Evolutionary conservation across 2,888 invertebrate genomes (phyloP), one percentile per base, ranked within the genome.

Genomic region (Melanargia galathea): DNA sequence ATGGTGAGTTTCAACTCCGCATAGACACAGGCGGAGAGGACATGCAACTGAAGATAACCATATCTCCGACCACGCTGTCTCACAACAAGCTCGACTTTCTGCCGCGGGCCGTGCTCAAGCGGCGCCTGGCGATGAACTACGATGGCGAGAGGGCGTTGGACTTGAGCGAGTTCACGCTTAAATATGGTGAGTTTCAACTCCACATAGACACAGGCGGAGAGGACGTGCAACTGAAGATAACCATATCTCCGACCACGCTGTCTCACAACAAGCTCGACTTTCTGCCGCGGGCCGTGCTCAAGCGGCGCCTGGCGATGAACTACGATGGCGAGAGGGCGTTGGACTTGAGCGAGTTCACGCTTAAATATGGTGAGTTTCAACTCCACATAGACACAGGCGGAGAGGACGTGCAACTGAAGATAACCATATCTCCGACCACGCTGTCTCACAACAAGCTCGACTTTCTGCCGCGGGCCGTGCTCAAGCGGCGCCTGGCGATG

Each of bases 331-430:
- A 79, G 0, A 69, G 60, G 0, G 76, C 74, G 8, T 56, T 88
- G 40, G 72, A 84, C 68, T 66, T 91, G 52, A 80, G 69, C 5
- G 73, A 71, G 0, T 91, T 91, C 51, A 86, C 87, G 20, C 45
- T 78, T 45, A 76, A 82, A 58, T 70, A 73, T 24, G 90, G 90
- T 88, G 45, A 69, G 78, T 73, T 57, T 35, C n/a, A 13, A n/a
- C n/a, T n/a, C n/a, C n/a, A n/a, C n/a, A n/a, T n/a, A n/a, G n/a
- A n/a, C n/a, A n/a, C n/a, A n/a, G n/a, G 74, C 30, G 78, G 73
- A 26, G 77, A 77, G 0, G 77, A 77, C 0, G 75, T 79, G 0
- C 79, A 80, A 11, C 51, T 90, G 8, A 61, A 48, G 0, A 22
- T 90, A 0, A 72, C 74, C 0, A 78, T 90, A 64, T 70, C 75